phyloP scores from a whole-genome alignment of 2,113 vertebrate genomes.

The Reinhardtius hippoglossoides region DNA sequence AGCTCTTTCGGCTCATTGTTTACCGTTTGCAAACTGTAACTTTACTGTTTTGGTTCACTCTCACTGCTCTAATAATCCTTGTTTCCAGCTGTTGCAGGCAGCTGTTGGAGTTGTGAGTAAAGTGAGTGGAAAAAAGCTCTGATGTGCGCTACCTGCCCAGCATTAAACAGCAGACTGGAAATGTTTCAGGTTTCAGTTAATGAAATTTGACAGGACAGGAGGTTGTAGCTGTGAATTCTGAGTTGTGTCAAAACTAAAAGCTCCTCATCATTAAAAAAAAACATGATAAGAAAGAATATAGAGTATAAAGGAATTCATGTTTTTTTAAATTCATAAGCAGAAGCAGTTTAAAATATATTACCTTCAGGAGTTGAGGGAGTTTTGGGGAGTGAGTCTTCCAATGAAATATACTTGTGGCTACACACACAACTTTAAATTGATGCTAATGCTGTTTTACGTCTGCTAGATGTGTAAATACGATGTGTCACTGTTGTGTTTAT shows the following conservation, averaged over 20 bases:
- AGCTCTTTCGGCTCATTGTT: background rate
- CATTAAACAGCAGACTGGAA: background rate
- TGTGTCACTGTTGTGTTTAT: no score
- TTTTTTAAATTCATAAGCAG: no score
- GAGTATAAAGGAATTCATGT: no score
- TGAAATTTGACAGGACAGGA: no score
- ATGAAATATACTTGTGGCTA: background rate
- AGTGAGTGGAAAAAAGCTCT: background rate
- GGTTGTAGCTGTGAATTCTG: background rate
- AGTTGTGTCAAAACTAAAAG: background rate
- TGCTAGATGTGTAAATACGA: background rate
- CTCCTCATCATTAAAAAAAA: background rate
- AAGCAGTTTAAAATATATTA: no score
- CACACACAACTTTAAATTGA: background rate
- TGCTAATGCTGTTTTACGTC: background rate
- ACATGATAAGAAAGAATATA: no score
- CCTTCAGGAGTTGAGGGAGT: background rate
- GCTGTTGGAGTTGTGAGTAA: background rate
- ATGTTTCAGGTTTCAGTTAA: background rate
- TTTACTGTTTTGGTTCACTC: background rate
- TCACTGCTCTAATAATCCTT: background rate
- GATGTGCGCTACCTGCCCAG: background rate
- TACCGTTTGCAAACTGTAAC: background rate
- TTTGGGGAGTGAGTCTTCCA: background rate
- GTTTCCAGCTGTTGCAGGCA: background rate